Evolutionary conservation across 2,888 invertebrate genomes (phyloP), one percentile per base, ranked within the genome.

Genomic region (Oithona nana): DNA sequence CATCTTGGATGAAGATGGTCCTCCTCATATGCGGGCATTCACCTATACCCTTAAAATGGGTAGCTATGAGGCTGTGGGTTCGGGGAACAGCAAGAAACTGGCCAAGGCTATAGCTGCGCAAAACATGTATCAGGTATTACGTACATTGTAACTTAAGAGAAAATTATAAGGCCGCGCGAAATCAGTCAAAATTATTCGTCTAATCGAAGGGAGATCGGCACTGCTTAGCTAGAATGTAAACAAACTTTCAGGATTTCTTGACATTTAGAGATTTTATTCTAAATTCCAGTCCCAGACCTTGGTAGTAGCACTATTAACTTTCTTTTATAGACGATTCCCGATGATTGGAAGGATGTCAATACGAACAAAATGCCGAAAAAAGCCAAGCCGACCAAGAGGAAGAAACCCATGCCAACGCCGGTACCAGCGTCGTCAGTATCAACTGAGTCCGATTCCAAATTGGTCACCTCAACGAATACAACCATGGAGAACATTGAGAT

Each of bases 1-100:
- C 26, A 28, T 56, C n/a, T 3, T 62, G 20, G 8, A 2, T 52
- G 62, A 62, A n/a, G 20, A 20, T 52, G 62, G 62, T 16, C 48
- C 56, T 39, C 31, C 62, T 30, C 62, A 62, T 48, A 6, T 6
- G n/a, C 20, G 48, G 56, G n/a, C 31, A 2, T 62, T 56, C 28
- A 62, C 62, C 22, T 57, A 31, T 30, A 24, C 20, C 4, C 31
- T 55, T 20, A 62, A 55, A 54, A 16, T 62, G 22, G 62, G 62
- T 24, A 49, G 49, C 4, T 56, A 28, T 13, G 55, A 22, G 28
- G 55, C 56, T 11, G n/a, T 57, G 28, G 62, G 62, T 13, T 31
- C 56, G 22, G 62, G 56, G n/a, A n/a, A 20, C 26, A 30, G 22
- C 13, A 62, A 62, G 39, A 62, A 56, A 26, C 6, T 62, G 28